Base-by-base conservation (phyloP, 2,888 invertebrate genomes). In the Ormyrus rosae region DNA sequence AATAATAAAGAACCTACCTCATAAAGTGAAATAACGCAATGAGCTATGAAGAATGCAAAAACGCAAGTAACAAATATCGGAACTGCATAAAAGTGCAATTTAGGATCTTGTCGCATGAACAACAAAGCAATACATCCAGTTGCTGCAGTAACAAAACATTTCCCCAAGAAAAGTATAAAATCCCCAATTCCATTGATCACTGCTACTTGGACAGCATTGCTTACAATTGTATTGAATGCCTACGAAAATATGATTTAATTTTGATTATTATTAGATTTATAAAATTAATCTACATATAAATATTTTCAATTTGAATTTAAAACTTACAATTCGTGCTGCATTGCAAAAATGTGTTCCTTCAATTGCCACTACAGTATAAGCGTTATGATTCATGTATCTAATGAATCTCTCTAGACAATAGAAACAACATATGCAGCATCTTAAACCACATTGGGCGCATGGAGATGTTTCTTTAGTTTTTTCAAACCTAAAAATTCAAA, bases 121-220 rank as follows among this genome's bases (percentile, higher is more conserved):
- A 97, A 91, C 70, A 98, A 91, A 45, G 96, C 96, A 69, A 96
- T 92, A 73, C 94, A 93, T 50, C 96, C 97, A 0, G 96, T 96
- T 6, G 96, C 92, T 0, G 96, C 95, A 6, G 97, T 97, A 77
- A 98, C 96, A 81, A 94, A 93, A 86, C 95, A 92, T 92, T 96
- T 96, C 75, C 97, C 97, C 83, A 99, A 92, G 89, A 99, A 97
- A 67, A 99, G 92, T 82, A 98, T 95, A 89, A 98, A 98, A 91
- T 97, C 97, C 6, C 98, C 98, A 64, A 98, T 94, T 85, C 96
- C 96, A 91, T 98, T 98, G 78, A 99, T 96, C 0, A 97, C 96
- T 0, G 97, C 96, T 83, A 98, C 95, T 93, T 97, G 95, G 58
- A 98, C 91, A 0, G 95, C 95, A 90, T 98, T 97, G 88, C 94